phyloP scores from a whole-genome alignment of 2,797 vertebrate species.

The Macrochelys suwanniensis region DNA sequence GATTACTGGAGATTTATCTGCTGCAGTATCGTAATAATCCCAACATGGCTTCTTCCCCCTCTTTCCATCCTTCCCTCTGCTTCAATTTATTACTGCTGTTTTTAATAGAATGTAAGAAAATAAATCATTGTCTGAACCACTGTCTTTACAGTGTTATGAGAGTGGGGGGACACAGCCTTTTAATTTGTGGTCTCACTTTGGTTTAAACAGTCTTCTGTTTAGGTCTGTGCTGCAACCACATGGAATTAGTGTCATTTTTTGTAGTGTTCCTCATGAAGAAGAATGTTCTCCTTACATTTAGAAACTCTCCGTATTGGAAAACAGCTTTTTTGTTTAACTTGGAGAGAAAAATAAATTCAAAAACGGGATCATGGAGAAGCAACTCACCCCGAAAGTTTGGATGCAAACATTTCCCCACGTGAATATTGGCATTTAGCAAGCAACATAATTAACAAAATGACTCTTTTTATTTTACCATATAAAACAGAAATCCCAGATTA shows the following conservation, averaged over 20 bases:
- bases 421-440: constrained; percentile 13
- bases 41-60: constrained; percentile 45
- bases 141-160: constrained; percentile 60
- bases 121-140: constrained; percentile 59
- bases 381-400: not conserved
- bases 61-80: constrained; percentile 37
- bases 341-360: not conserved
- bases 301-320: not conserved
- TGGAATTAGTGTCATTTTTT: constrained; percentile 56
- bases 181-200: constrained; percentile 67
- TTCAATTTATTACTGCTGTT: constrained; percentile 62
- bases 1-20: constrained; percentile 50
- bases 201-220: constrained; percentile 64
- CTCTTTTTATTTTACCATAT: not conserved
- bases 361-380: not conserved
- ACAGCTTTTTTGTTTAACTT: not conserved
- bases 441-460: not conserved
- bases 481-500: not conserved
- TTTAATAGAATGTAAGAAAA: constrained; percentile 71
- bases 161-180: constrained; percentile 26
- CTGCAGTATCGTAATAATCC: constrained; percentile 38
- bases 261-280: constrained; percentile 54
- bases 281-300: constrained; percentile 54
- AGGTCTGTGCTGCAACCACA: constrained; percentile 53
- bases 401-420: constrained; percentile 11